Conservation (phyloP, 2,888 invertebrate species). For the Polyommatus icarus region DNA sequence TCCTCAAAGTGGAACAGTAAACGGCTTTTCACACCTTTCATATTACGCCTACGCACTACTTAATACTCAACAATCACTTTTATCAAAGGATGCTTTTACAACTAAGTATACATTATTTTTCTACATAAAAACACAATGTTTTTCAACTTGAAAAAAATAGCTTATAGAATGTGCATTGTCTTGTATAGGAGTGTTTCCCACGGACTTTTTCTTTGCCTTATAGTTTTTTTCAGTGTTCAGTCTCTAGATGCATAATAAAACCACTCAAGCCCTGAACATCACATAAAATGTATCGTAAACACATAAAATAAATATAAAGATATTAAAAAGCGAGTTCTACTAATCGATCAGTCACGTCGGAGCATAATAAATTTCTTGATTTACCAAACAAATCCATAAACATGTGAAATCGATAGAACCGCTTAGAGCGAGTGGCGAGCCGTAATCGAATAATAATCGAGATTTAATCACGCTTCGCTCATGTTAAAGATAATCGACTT, state of each 20-base stretch:
- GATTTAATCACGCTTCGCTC: constrained; percentile 42
- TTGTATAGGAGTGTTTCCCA: background rate
- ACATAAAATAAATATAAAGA: constrained; percentile 25
- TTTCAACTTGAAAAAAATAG: no score
- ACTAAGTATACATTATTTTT: background rate
- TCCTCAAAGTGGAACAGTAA: constrained; percentile 48
- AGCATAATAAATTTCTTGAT: constrained; percentile 36
- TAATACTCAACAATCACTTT: constrained; percentile 32
- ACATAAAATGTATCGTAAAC: background rate
- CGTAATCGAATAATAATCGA: constrained; percentile 39
- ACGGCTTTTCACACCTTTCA: constrained; percentile 55
- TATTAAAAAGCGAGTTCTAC: background rate
- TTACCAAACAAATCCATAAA: constrained; percentile 38
- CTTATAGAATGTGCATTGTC: background rate
- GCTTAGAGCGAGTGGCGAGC: constrained; percentile 34
- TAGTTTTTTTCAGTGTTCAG: background rate
- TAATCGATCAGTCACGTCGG: constrained; percentile 26
- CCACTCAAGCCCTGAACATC: background rate
- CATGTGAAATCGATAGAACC: constrained; percentile 37
- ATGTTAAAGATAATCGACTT: constrained; percentile 35
- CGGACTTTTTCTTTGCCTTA: background rate
- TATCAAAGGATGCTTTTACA: background rate
- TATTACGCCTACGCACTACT: constrained; percentile 43
- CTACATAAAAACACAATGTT: no score
- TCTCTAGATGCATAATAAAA: background rate